Evolutionary conservation across 2,113 vertebrate genomes (phyloP), one percentile per base, ranked within the genome.

Genomic region (Brachyhypopomus gauderio): DNA sequence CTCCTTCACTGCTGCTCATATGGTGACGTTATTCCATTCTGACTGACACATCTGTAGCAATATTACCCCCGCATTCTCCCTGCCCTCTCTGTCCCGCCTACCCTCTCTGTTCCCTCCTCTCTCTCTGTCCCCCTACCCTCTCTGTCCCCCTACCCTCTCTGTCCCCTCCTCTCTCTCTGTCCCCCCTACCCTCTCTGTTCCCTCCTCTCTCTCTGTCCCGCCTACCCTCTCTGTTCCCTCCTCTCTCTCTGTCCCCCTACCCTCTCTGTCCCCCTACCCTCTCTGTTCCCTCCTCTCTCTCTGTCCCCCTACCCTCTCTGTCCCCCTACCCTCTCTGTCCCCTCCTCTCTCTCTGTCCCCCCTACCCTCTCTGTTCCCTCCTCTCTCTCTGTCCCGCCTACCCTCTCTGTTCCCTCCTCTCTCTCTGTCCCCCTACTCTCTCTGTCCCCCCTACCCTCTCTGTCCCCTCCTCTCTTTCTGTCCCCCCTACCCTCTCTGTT

Each of bases 21-120:
- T n/a, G 45, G 34, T 59, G 48, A 60, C 64, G 63, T 22, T 12
- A 55, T 62, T 52, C 66, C 60, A 19, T 6, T 16, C 25, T 3
- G 34, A 63, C 19, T 72, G 80, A 77, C 30, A 58, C 56, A 52
- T 12, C 69, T 20, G 19, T 22, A 67, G 58, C 45, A 58, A 58
- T 56, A 56, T 3, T 19, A 11, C 22, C 58, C 36, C 22, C 52
- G 2, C 60, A 5, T 77, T 48, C 34, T 25, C 20, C 60, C 27
- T 6, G 12, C 4, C 14, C 17, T 52, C 22, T 16, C 22, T 77
- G 22, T 27, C 23, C 9, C n/a, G n/a, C 56, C 22, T 7, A 30
- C 30, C 30, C 11, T 63, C 14, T 20, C 11, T 4, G 14, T 16
- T 27, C 4, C 16, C 59, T 2, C 16, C 11, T 23, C 41, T 66